These are phyloP conservation scores for Mormyrus proboscirostris DNA, from an alignment of 2,797 vertebrate genomes.

Conservation along the genomic window DNA sequence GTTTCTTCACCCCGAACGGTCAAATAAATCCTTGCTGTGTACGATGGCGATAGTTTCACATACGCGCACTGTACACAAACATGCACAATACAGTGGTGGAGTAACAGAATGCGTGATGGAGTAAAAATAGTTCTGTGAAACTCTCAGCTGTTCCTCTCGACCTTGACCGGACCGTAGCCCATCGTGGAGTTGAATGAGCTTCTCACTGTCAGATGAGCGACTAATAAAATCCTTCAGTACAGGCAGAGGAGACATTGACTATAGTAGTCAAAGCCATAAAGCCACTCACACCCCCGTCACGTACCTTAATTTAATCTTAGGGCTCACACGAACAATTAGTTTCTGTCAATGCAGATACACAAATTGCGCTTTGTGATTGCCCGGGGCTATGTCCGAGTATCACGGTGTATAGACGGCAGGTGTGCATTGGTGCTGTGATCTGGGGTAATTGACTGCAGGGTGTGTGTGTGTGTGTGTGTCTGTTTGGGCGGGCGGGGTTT, in stretches of 20 bases:
- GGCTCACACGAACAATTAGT: conserved; percentile 63
- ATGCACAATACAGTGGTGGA: background rate
- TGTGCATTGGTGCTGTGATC: conserved; percentile 11
- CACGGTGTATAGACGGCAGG: conserved; percentile 39
- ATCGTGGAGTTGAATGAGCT: conserved; percentile 33
- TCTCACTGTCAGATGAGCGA: conserved; percentile 34
- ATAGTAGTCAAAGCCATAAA: conserved; percentile 47
- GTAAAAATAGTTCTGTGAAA: background rate
- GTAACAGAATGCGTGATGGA: background rate
- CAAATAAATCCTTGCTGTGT: background rate
- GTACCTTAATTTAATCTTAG: conserved; percentile 60
- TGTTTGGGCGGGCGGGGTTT: conserved; percentile 30
- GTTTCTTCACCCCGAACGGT: background rate
- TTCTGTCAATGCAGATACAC: conserved; percentile 56
- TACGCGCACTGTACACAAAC: background rate
- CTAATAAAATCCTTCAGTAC: conserved; percentile 44
- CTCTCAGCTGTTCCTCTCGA: background rate
- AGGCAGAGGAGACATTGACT: conserved; percentile 43
- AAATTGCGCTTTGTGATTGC: conserved; percentile 41
- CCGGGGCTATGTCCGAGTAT: conserved; percentile 28
- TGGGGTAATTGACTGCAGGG: conserved; percentile 52
- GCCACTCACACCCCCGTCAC: conserved; percentile 52
- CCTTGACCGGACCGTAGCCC: background rate
- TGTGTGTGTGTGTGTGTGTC: conserved; percentile 28
- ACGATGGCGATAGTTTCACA: background rate